These are phyloP conservation scores for Brachyopa scutellaris DNA, from an alignment of 2,888 invertebrate genomes.

Conservation along the genomic window DNA sequence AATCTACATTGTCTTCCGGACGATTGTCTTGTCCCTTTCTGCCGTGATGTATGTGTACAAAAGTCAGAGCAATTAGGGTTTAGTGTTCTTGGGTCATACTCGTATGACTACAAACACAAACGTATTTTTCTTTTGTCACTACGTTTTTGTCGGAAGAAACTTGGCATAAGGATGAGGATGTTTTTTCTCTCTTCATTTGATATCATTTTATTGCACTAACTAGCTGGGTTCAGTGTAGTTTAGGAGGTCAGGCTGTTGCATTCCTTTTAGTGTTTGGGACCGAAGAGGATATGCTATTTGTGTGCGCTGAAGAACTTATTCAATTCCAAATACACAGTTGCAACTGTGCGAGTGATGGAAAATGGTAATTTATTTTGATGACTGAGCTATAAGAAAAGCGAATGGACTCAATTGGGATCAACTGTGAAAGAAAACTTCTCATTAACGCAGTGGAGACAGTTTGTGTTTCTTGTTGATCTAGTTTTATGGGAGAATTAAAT, in stretches of 20 bases:
- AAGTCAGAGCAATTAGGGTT: conserved; percentile 33
- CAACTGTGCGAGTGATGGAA: no score
- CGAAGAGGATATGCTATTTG: no score
- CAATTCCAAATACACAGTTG: no score
- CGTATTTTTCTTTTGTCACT: neutral
- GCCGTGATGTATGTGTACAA: conserved; percentile 6
- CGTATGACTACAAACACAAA: neutral
- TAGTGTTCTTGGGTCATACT: conserved; percentile 9
- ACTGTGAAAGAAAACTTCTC: no score
- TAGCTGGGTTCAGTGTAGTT: neutral
- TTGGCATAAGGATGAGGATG: neutral
- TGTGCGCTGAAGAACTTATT: no score
- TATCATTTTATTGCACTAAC: neutral
- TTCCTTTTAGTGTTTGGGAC: neutral
- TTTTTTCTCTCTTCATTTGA: neutral
- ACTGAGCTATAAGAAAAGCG: no score
- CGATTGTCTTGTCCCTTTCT: no score
- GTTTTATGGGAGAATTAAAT: no score
- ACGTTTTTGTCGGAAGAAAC: neutral
- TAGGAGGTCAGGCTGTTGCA: conserved; percentile 4
- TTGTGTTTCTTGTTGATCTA: no score
- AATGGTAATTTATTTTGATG: no score
- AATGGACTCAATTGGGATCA: no score
- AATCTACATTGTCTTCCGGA: conserved; percentile 28
- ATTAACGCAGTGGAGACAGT: no score